Base-by-base conservation (phyloP, 2,113 vertebrate species). In the Corydoras sp. region DNA sequence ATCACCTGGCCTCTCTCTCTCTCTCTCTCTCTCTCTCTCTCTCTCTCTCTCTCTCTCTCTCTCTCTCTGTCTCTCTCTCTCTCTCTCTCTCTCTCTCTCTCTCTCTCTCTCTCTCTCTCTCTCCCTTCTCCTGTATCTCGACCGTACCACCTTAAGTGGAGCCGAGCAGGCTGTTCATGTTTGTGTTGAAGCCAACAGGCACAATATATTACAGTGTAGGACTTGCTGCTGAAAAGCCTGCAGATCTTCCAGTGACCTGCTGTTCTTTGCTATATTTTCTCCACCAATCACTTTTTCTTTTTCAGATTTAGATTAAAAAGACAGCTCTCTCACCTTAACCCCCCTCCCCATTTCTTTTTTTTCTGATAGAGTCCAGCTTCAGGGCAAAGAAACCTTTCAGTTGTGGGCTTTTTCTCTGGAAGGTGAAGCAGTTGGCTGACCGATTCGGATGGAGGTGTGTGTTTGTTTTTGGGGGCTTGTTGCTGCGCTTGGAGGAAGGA, bases 151-250 rank as follows among this genome's bases (percentile, higher is more conserved):
- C 90, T 91, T 91, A 91, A 91, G 84, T 83, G 86, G 77, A 87
- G 90, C 89, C 86, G 85, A 87, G 83, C 88, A 88, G 86, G 81
- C 89, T 86, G 86, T 88, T 69, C 83, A 75, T 90, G 90, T 90
- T 90, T 91, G 90, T 91, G 86, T 91, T 90, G 88, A 90, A 90
- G 90, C 90, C 90, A 91, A 91, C 90, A 91, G 89, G 90, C 89
- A 88, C 89, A 90, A 89, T 91, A 90, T 90, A 91, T 91, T 90
- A 91, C 89, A 90, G 90, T 90, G 85, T 87, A 85, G 88, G 88
- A 85, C 88, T 89, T n/a, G n/a, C 89, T 90, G 89, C 86, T 90
- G 88, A 90, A 90, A 91, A 91, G 87, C 90, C 87, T 86, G 88
- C 87, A 89, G 90, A 91, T 91, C 88, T 86, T 86, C 85, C 82